These are phyloP conservation scores for Syngnathus scovelli DNA, from an alignment of 2,113 vertebrate species.

Conservation along the genomic window DNA sequence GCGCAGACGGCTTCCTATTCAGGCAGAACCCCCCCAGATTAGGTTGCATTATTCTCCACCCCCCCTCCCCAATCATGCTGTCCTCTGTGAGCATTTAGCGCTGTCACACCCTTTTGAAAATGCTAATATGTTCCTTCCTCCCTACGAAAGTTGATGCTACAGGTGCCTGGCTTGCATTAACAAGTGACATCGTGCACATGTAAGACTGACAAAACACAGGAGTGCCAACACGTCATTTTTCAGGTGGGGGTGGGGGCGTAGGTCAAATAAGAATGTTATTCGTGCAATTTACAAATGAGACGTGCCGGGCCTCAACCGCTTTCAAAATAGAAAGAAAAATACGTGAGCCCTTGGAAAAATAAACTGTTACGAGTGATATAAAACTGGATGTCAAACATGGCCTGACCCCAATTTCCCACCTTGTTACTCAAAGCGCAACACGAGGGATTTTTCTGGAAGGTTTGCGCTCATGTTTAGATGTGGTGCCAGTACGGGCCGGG, in stretches of 20 bases:
- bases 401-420: slow-evolving; percentile 27
- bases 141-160: slow-evolving; percentile 36
- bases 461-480: slow-evolving; percentile 39
- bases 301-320: slow-evolving; percentile 8
- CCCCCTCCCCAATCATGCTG: slow-evolving; percentile 11
- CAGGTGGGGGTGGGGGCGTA: background rate
- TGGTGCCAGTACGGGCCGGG: slow-evolving; percentile 14
- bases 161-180: slow-evolving; percentile 47
- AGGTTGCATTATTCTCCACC: slow-evolving; percentile 24
- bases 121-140: slow-evolving; percentile 62
- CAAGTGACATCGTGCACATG: slow-evolving; percentile 21
- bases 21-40: slow-evolving; percentile 25
- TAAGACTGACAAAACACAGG: slow-evolving; percentile 41
- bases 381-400: slow-evolving; percentile 40
- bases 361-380: slow-evolving; percentile 28
- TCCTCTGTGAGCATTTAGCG: slow-evolving; percentile 20
- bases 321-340: slow-evolving; percentile 38
- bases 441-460: slow-evolving; percentile 10
- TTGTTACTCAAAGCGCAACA: slow-evolving; percentile 31
- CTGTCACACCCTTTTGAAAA: slow-evolving; percentile 43
- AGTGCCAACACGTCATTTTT: slow-evolving; percentile 25
- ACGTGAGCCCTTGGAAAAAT: slow-evolving; percentile 34
- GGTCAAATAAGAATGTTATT: slow-evolving; percentile 50
- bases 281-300: slow-evolving; percentile 47
- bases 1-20: slow-evolving; percentile 30